phyloP scores from a whole-genome alignment of 1,140 invertebrate species.

The Cherax destructor region DNA sequence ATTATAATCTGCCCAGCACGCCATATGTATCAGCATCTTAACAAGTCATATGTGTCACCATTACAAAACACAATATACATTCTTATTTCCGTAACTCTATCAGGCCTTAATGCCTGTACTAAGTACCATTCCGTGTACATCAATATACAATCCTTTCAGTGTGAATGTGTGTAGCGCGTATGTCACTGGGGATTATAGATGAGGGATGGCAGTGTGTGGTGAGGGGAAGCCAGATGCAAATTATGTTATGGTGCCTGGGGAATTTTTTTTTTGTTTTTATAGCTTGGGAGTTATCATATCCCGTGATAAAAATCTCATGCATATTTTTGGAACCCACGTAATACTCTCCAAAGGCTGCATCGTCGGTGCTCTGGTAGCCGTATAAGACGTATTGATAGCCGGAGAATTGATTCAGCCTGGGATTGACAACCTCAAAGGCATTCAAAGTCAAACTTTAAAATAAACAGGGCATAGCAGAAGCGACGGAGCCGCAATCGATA shows the following conservation, averaged over 20 bases:
- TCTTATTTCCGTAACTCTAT: conserved; percentile 17
- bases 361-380: too few relatives aligned
- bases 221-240: conserved; percentile 39
- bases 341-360: too few relatives aligned
- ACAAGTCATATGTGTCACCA: too few relatives aligned
- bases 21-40: too few relatives aligned
- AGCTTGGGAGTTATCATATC: too few relatives aligned
- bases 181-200: conserved; percentile 56
- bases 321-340: too few relatives aligned
- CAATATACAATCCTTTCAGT: conserved; percentile 53
- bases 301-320: too few relatives aligned
- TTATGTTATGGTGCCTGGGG: conserved; percentile 26
- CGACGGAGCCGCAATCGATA: background rate
- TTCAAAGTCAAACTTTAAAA: background rate
- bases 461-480: background rate
- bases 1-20: too few relatives aligned
- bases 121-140: conserved; percentile 51
- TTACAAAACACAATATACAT: background rate
- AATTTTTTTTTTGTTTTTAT: background rate
- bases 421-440: background rate
- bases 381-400: too few relatives aligned
- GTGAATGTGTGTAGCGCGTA: conserved; percentile 50
- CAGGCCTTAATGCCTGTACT: conserved; percentile 9
- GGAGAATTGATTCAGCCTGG: too few relatives aligned
- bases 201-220: conserved; percentile 18